Evolutionary conservation across 1,140 invertebrate species (phyloP).

Genomic region (Ctenoplectra terminalis): DNA sequence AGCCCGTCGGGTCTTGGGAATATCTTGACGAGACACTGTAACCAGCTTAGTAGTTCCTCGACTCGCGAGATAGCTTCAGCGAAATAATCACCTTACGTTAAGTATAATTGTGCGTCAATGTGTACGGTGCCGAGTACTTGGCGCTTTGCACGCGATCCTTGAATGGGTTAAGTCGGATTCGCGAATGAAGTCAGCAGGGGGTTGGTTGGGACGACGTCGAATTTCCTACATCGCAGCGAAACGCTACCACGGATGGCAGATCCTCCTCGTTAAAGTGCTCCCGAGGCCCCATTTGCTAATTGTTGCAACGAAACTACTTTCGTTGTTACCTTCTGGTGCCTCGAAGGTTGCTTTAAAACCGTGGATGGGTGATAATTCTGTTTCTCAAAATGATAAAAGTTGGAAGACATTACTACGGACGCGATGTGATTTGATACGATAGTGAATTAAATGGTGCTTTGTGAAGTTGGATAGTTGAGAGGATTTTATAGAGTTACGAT

Average conservation of each 20-base stretch:
- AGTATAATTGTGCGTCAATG: conserved; percentile 51
- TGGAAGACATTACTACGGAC: no score
- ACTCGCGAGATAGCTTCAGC: conserved; percentile 11
- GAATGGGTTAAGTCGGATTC: conserved; percentile 16
- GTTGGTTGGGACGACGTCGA: neutral
- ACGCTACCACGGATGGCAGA: neutral
- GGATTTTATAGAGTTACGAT: no score
- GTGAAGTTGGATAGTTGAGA: no score
- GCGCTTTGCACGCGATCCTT: conserved; percentile 19
- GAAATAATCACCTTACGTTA: conserved; percentile 53
- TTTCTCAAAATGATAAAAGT: neutral
- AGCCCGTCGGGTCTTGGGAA: neutral
- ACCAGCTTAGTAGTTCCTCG: conserved; percentile 21
- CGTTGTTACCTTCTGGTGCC: neutral
- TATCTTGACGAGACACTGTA: conserved; percentile 10
- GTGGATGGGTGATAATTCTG: no score
- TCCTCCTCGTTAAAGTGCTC: neutral
- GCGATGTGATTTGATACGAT: no score
- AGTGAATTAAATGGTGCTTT: no score
- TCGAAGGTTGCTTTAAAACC: no score
- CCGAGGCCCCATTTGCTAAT: neutral
- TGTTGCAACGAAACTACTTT: neutral
- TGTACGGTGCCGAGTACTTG: no score
- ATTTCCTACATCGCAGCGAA: neutral
- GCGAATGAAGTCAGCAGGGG: neutral